Evolutionary conservation across 30 jellyfish, hydroid and myxozoan species (phyloP), one percentile per base, ranked within the genome.

Genomic region (Aurelia coerulea): DNA sequence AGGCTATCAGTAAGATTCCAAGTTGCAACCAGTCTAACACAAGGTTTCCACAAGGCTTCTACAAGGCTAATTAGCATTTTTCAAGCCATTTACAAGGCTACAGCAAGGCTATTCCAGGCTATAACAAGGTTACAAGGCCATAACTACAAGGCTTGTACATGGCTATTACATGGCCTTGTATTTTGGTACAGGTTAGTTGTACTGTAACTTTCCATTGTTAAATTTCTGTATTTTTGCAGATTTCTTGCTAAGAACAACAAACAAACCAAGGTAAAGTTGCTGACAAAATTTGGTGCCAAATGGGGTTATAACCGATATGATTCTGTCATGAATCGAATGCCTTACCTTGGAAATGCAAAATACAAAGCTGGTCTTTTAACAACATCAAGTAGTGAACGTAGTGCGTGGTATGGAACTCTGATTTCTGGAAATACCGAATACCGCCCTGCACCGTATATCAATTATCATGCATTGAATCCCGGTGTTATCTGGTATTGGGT

Each of bases 401-500:
- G 15, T 35, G 9, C 50, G 0, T 90, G 94, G 92, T 89, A 87
- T 76, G 98, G 98, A 10, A 80, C 97, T 17, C 81, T 95, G 73
- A 54, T 89, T 12, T 85, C 99, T 46, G 94, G 70, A 15, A 86
- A 69, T 65, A 6, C 65, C 1, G 88, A 95, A 13, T 87, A 79
- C 65, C 35, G 49, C 5, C 97, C 97, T 2, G 92, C 99, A 23
- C 96, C 91, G 52, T 95, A 92, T 90, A 85, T 95, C 4, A 1
- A 54, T 41, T 23, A 79, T 6, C 72, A 56, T 58, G 86, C 78
- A 88, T 29, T 9, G 33, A 86, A 82, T 67, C 99, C 99, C 3
- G 97, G 90, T 16, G 77, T 83, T 14, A 95, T 95, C 73, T 95
- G 99, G 99, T 95, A 95, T 56, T 95, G 97, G 97, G 84, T 95